Percentiles rank a stretch among this genome's conserved stretches.
phyloP scores from a whole-genome alignment of 2,888 invertebrate genomes.

The Pherbina coryleti region DNA sequence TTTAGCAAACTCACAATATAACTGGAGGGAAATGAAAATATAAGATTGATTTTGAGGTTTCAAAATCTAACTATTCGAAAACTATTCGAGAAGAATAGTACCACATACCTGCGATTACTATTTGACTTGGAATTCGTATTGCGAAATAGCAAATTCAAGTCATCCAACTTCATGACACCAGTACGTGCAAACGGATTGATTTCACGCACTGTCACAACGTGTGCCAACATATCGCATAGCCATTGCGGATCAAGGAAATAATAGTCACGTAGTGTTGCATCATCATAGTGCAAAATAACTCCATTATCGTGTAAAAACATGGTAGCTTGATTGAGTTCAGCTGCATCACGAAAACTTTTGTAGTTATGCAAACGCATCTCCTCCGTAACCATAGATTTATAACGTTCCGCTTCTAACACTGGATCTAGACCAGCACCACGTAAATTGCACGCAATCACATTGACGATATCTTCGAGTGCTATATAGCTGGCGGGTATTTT shows the following conservation, averaged over 20 bases:
- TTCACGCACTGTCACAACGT: conserved; percentile 96
- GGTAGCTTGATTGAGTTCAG: conserved; percentile 95
- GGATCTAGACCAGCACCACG: conserved; percentile 80
- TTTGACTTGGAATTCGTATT: conserved; percentile 83
- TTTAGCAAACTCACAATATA: conserved; percentile 92
- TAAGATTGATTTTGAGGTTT: not conserved
- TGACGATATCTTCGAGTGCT: conserved; percentile 92
- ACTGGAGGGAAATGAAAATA: conserved; percentile 65
- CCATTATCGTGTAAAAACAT: conserved; percentile 98
- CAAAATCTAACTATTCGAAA: too few relatives aligned
- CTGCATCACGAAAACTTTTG: conserved; percentile 78
- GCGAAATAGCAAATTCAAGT: conserved; percentile 92
- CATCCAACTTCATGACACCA: conserved; percentile 94
- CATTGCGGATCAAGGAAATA: conserved; percentile 98
- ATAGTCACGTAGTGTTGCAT: conserved; percentile 91
- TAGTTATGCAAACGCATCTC: conserved; percentile 69
- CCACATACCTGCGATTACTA: conserved; percentile 71
- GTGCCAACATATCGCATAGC: conserved; percentile 97
- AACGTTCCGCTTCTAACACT: conserved; percentile 86
- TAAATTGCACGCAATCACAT: conserved; percentile 83
- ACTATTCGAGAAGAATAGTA: not conserved
- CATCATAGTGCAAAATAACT: conserved; percentile 93
- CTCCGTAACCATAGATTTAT: conserved; percentile 70
- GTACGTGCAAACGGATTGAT: conserved; percentile 94
- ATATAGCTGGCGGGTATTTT: conserved; percentile 96